A percentile compares a stretch with the other conserved stretches of the same genome.
Evolutionary conservation across 2,888 invertebrate species (phyloP).

Genomic region (Lapara coniferarum): DNA sequence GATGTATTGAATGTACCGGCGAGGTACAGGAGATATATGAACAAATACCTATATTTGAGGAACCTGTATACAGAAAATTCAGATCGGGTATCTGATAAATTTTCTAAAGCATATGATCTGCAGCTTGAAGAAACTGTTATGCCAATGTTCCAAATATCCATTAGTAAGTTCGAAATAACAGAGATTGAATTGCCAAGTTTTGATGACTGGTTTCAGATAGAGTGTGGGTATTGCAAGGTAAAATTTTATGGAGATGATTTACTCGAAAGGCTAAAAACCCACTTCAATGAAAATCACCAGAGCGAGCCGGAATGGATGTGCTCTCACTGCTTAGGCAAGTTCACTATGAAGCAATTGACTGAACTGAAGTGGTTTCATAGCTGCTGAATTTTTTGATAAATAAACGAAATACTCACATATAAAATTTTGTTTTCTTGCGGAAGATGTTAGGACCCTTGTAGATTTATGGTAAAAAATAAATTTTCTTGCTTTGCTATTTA

Average conservation of each 20-base stretch:
- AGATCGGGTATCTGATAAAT: not conserved
- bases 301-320: slow-evolving; percentile 59
- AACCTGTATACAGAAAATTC: slow-evolving; percentile 50
- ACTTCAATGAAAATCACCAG: slow-evolving; percentile 51
- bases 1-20: slow-evolving; percentile 33
- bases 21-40: slow-evolving; percentile 41
- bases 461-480: no score
- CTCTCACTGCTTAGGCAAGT: slow-evolving; percentile 44
- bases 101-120: slow-evolving; percentile 48
- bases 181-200: not conserved
- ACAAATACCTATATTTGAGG: slow-evolving; percentile 54
- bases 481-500: no score
- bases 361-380: slow-evolving; percentile 51
- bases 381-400: slow-evolving; percentile 38
- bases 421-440: no score
- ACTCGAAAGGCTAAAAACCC: slow-evolving; percentile 39
- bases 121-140: slow-evolving; percentile 56
- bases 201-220: slow-evolving; percentile 46
- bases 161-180: slow-evolving; percentile 34
- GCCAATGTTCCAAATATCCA: slow-evolving; percentile 43
- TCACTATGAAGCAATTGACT: slow-evolving; percentile 43
- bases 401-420: not conserved
- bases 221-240: slow-evolving; percentile 51
- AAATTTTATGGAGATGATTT: slow-evolving; percentile 39
- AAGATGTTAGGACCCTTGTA: no score